These are phyloP conservation scores for Echinarachnius parma DNA, from an alignment of 53 echinoderm and acorn worm species.

Conservation along the genomic window DNA sequence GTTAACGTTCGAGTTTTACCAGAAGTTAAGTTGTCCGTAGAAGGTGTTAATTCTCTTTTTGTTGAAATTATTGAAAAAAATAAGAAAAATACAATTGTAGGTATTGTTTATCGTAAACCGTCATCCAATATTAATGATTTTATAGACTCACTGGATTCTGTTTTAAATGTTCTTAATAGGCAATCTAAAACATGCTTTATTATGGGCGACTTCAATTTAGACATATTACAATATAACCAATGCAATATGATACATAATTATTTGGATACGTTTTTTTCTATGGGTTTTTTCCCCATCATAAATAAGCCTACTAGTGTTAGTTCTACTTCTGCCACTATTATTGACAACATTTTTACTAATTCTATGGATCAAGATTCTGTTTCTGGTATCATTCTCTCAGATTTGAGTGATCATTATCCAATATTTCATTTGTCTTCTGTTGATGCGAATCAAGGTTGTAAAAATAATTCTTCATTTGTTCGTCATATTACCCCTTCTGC, in stretches of 20 bases:
- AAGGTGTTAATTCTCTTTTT: constrained; percentile 11
- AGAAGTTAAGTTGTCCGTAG: neutral
- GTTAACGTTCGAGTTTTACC: neutral
- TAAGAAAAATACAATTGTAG: neutral
- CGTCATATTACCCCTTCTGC: constrained; percentile 2
- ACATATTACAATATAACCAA: neutral
- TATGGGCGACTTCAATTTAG: constrained; percentile 5
- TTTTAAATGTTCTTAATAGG: neutral
- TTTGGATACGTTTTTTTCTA: too few species aligned
- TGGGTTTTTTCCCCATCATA: too few species aligned
- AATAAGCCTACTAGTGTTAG: too few species aligned
- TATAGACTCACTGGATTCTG: too few species aligned
- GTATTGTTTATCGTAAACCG: constrained; percentile 18
- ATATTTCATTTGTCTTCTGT: neutral
- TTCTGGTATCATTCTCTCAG: neutral
- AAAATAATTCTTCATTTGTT: neutral
- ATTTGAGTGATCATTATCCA: constrained; percentile 1
- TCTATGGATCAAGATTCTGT: too few species aligned
- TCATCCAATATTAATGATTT: neutral
- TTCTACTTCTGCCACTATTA: too few species aligned
- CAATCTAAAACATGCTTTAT: neutral
- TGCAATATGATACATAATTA: neutral
- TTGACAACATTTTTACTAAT: too few species aligned
- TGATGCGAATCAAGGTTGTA: neutral
- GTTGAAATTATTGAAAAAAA: neutral